Base-by-base conservation (phyloP, 2,888 invertebrate species). In the Rhagium mordax region DNA sequence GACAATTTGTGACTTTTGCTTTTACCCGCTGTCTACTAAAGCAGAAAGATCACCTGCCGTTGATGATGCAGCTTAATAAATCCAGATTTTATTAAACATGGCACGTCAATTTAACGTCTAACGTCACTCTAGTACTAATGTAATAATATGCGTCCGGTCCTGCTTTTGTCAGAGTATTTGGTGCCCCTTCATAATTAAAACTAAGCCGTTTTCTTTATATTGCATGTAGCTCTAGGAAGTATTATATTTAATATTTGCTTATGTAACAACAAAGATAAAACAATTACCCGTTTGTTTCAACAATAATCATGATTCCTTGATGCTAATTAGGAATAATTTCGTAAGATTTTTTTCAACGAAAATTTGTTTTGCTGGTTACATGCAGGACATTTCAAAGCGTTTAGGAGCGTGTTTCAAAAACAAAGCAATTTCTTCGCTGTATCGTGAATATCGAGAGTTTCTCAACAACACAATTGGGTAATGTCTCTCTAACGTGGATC, bases 401-500 rank as follows among this genome's bases (percentile, higher is more conserved):
- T 71, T 62, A 68, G 53, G 60, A 76, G 72, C 76, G 68, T 74
- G 74, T 53, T 65, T 59, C 61, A 71, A 71, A 72, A 70, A 73
- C 71, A 73, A 71, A 71, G 72, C 71, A 74, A 71, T 74, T 76
- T 77, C 78, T 76, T 75, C 71, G 72, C 67, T 55, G 59, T 77
- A 74, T 79, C 78, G 78, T 80, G 80, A 80, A 77, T 80, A 80
- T 80, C 78, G 75, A 80, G 75, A 77, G 75, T 80, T 80, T 60
- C 79, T 67, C 75, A 77, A 80, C 74, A 71, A 68, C 60, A 70
- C 75, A 74, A 74, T 80, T 77, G 76, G 71, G 79, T 67, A 78
- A 80, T 76, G 71, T 60, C 66, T 70, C 71, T 74, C 70, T 71
- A 73, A 74, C 76, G 72, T 75, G 71, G 72, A 74, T 76, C 75